phyloP scores from a whole-genome alignment of 2,113 vertebrate genomes.

The Ellobius talpinus region DNA sequence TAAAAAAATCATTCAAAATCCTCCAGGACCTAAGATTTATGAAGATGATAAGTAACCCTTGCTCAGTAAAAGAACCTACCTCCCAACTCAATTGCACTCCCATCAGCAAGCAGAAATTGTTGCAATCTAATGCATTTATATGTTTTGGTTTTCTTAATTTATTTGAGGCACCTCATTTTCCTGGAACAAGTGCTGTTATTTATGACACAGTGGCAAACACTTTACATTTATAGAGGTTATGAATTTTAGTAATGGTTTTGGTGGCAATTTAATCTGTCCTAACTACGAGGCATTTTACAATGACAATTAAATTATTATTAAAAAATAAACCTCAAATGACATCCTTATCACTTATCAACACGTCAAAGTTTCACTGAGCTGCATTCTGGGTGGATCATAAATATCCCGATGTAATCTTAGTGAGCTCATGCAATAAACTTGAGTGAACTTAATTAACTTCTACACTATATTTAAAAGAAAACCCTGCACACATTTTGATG shows the following conservation, averaged over 20 bases:
- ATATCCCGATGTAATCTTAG: conserved; percentile 81
- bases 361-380: conserved; percentile 85
- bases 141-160: conserved; percentile 90
- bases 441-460: conserved; percentile 89
- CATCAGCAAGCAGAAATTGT: conserved; percentile 85
- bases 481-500: conserved; percentile 81
- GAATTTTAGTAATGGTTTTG: conserved; percentile 89
- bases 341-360: conserved; percentile 89
- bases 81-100: conserved; percentile 79
- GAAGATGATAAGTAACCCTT: conserved; percentile 84
- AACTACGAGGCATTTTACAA: conserved; percentile 89
- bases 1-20: conserved; percentile 59
- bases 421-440: conserved; percentile 85
- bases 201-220: conserved; percentile 87
- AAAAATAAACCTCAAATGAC: conserved; percentile 88
- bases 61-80: conserved; percentile 78
- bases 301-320: conserved; percentile 92
- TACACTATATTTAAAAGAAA: conserved; percentile 85
- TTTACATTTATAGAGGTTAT: conserved; percentile 90
- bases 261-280: conserved; percentile 90
- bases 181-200: conserved; percentile 88
- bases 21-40: conserved; percentile 82
- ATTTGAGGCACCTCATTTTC: conserved; percentile 88
- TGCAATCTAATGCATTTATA: conserved; percentile 86
- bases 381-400: conserved; percentile 83